Conservation (phyloP, 2,888 invertebrate species). For the Erannis defoliaria region DNA sequence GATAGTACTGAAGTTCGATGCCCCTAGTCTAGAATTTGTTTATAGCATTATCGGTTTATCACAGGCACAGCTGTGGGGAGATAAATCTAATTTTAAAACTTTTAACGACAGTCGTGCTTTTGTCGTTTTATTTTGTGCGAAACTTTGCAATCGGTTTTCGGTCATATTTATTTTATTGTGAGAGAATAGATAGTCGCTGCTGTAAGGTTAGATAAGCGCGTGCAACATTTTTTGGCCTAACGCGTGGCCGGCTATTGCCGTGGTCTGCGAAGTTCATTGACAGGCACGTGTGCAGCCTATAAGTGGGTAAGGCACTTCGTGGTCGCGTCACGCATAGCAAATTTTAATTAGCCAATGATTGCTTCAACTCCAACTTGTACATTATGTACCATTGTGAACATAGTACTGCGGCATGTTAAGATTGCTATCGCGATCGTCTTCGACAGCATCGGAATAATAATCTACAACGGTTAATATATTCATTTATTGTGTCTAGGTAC, state of each 20-base stretch:
- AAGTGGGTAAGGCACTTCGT: slow-evolving; percentile 76
- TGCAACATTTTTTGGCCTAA: slow-evolving; percentile 57
- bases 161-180: slow-evolving; percentile 1
- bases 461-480: slow-evolving; percentile 55
- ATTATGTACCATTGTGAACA: slow-evolving; percentile 66
- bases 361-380: slow-evolving; percentile 68
- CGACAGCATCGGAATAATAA: slow-evolving; percentile 71
- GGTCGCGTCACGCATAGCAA: slow-evolving; percentile 82
- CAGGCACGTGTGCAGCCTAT: slow-evolving; percentile 84
- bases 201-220: slow-evolving; percentile 34
- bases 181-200: slow-evolving; percentile 22
- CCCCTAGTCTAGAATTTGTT: slow-evolving; percentile 57
- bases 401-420: slow-evolving; percentile 64
- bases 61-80: slow-evolving; percentile 20
- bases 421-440: slow-evolving; percentile 68
- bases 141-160: background rate
- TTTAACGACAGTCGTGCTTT: slow-evolving; percentile 5
- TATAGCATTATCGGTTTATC: slow-evolving; percentile 41
- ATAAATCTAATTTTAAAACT: slow-evolving; percentile 23
- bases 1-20: slow-evolving; percentile 66
- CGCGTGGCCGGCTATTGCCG: slow-evolving; percentile 66
- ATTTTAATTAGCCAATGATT: slow-evolving; percentile 84
- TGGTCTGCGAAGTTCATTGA: slow-evolving; percentile 83
- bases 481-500: slow-evolving; percentile 25
- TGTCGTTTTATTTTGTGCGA: slow-evolving; percentile 8